Evolutionary conservation across 2,888 invertebrate genomes (phyloP).

Genomic region (Drosophila paracracens): DNA sequence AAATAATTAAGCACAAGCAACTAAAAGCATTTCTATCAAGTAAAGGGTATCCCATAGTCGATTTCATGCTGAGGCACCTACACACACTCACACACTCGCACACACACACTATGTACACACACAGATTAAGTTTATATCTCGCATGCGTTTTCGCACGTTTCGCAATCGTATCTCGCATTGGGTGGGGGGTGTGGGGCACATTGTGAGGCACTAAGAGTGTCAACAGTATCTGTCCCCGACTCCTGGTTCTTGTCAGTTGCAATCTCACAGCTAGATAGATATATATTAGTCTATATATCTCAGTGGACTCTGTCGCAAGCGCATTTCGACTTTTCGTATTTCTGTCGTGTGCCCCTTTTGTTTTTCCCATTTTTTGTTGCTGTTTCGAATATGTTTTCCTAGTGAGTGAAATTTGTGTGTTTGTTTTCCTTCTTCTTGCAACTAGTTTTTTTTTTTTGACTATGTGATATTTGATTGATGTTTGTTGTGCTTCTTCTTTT

Average conservation of each 20-base stretch:
- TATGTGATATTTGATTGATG: constrained; percentile 72
- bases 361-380: constrained; percentile 15
- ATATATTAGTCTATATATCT: constrained; percentile 17
- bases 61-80: background rate
- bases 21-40: background rate
- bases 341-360: constrained; percentile 46
- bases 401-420: constrained; percentile 66
- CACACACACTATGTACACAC: background rate
- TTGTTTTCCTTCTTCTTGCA: constrained; percentile 1
- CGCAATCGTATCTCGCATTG: constrained; percentile 33
- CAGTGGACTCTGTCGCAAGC: constrained; percentile 42
- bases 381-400: constrained; percentile 68
- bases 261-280: constrained; percentile 21
- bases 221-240: constrained; percentile 42
- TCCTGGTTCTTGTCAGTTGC: constrained; percentile 12
- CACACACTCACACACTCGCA: background rate
- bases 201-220: constrained; percentile 35
- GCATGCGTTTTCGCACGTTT: constrained; percentile 53
- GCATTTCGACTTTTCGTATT: constrained; percentile 57
- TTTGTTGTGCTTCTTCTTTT: constrained; percentile 45
- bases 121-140: constrained; percentile 7
- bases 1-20: background rate
- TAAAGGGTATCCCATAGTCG: background rate
- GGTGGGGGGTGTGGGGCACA: background rate
- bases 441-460: background rate